These are phyloP conservation scores for Hymenopus coronatus DNA, from an alignment of 2,888 invertebrate genomes.

Conservation along the genomic window DNA sequence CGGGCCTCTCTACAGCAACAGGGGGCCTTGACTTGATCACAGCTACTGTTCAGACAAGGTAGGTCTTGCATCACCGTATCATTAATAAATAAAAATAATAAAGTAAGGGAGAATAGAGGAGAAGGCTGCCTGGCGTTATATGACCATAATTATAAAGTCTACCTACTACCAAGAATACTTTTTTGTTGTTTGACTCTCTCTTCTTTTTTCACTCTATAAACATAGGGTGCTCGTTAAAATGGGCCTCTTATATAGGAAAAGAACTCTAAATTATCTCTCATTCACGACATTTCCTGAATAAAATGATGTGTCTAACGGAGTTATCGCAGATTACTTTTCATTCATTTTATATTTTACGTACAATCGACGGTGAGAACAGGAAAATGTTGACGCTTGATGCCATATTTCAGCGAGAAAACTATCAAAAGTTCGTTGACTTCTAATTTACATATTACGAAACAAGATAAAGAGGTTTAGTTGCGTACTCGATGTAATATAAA, in stretches of 20 bases:
- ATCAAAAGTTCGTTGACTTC: too few species aligned
- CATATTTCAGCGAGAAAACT: too few species aligned
- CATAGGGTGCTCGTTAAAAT: slow-evolving; percentile 1
- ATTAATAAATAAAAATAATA: slow-evolving; percentile 20
- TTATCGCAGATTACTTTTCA: not conserved
- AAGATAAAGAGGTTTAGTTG: too few species aligned
- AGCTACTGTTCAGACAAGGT: slow-evolving; percentile 3
- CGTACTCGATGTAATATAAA: too few species aligned
- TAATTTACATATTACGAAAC: too few species aligned
- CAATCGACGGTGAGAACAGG: not conserved
- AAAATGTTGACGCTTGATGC: too few species aligned
- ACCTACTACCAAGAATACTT: not conserved
- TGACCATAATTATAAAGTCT: slow-evolving; percentile 26
- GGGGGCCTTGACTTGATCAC: not conserved
- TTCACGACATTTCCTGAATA: not conserved
- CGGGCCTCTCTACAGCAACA: not conserved
- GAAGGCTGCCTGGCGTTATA: slow-evolving; percentile 10
- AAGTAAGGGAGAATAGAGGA: not conserved
- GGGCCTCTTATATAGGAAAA: not conserved
- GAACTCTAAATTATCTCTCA: not conserved
- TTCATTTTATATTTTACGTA: not conserved
- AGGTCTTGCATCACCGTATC: not conserved
- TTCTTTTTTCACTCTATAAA: not conserved
- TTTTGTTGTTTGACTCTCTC: slow-evolving; percentile 15
- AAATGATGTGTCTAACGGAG: not conserved